Percentiles rank a stretch among this genome's conserved stretches.
Evolutionary conservation across 2,888 invertebrate genomes (phyloP).

Genomic region (Urechis unicinctus): DNA sequence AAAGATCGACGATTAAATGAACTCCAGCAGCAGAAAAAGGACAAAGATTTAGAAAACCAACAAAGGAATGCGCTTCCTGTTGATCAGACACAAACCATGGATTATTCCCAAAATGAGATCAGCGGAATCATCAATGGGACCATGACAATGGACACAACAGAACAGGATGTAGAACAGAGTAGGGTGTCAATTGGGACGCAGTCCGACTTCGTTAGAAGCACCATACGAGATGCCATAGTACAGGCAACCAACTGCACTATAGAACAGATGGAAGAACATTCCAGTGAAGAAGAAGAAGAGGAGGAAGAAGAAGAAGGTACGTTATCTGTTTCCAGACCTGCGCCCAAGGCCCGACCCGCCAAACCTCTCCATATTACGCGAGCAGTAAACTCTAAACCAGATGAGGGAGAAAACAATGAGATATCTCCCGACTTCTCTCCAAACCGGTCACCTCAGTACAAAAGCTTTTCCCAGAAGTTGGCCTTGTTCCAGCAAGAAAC

Average conservation of each 20-base stretch:
- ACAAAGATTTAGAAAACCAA: not conserved
- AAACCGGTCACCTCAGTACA: slow-evolving; percentile 11
- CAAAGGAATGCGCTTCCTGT: too few species aligned
- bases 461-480: slow-evolving; percentile 10
- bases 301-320: slow-evolving; percentile 1
- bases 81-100: not conserved
- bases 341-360: too few species aligned
- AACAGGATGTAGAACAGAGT: slow-evolving; percentile 1
- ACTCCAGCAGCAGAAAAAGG: too few species aligned
- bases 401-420: slow-evolving; percentile 6
- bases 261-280: not conserved
- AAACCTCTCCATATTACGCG: too few species aligned
- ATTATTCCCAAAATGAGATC: not conserved
- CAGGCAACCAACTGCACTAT: not conserved
- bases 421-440: slow-evolving; percentile 12
- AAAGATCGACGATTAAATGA: too few species aligned
- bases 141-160: not conserved
- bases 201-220: not conserved
- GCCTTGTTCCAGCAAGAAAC: slow-evolving; percentile 1
- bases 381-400: not conserved
- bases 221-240: slow-evolving; percentile 5
- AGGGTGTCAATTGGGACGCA: not conserved
- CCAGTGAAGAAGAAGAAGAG: not conserved
- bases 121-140: not conserved
- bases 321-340: not conserved